phyloP scores from a whole-genome alignment of 2,888 invertebrate species.

The Chrysotoxum bicinctum region DNA sequence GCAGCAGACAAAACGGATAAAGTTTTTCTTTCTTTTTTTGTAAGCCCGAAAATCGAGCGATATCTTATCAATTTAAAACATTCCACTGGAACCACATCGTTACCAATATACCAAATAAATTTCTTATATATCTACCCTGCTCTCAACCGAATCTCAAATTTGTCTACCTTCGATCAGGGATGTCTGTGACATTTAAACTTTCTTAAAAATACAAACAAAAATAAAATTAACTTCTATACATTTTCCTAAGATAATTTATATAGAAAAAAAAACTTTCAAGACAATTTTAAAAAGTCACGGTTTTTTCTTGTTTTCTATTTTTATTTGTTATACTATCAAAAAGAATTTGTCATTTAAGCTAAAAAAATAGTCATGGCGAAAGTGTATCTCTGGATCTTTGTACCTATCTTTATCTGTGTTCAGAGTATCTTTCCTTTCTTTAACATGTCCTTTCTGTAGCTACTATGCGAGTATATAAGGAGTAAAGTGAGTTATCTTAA shows the following conservation, averaged over 20 bases:
- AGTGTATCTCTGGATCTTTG: background rate
- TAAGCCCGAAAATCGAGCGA: background rate
- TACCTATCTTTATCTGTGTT: background rate
- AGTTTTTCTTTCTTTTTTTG: background rate
- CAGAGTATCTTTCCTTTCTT: background rate
- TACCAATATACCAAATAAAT: too few relatives aligned
- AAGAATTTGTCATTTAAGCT: background rate
- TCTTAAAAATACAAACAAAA: background rate
- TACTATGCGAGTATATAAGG: background rate
- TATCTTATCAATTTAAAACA: conserved; percentile 18
- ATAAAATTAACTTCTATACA: conserved; percentile 1
- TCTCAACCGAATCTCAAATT: background rate
- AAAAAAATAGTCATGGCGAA: background rate
- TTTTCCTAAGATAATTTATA: background rate
- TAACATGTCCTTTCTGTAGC: background rate
- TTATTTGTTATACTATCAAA: background rate
- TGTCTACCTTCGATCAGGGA: conserved; percentile 17
- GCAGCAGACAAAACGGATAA: background rate
- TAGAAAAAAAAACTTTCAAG: background rate
- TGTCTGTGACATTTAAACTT: conserved; percentile 24
- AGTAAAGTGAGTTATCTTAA: conserved; percentile 21
- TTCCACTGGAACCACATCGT: background rate
- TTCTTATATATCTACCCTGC: too few relatives aligned
- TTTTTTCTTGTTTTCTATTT: background rate
- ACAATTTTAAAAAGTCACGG: conserved; percentile 4